Percentiles rank a stretch among this genome's conserved stretches.
Evolutionary conservation across 2,113 vertebrate species (phyloP).

Genomic region (Chaetodon trifascialis): DNA sequence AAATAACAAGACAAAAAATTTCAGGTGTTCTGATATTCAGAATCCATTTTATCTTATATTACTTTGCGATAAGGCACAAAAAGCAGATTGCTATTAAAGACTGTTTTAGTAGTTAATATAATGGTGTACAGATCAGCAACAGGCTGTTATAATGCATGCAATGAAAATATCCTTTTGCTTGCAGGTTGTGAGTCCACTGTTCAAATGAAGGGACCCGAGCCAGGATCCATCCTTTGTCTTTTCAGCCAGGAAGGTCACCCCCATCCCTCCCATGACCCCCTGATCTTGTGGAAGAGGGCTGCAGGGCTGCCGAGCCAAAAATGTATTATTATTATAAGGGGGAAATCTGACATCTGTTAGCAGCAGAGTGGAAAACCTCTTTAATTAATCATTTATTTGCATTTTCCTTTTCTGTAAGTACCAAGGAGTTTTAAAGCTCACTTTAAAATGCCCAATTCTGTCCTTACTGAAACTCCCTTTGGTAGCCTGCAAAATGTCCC

Average conservation of each 20-base stretch:
- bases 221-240: neutral
- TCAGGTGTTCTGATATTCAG: neutral
- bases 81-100: neutral
- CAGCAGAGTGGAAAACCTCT: constrained; percentile 22
- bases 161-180: neutral
- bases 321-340: constrained; percentile 9
- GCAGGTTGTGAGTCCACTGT: constrained; percentile 9
- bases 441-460: constrained; percentile 1
- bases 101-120: neutral
- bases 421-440: constrained; percentile 14
- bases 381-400: neutral
- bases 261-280: neutral
- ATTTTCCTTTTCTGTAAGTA: neutral
- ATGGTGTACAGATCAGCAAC: neutral
- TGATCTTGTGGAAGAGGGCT: neutral
- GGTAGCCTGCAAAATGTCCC: constrained; percentile 18
- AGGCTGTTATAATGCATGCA: constrained; percentile 2
- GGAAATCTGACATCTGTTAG: constrained; percentile 6
- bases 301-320: neutral
- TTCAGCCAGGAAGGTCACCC: neutral
- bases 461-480: constrained; percentile 20
- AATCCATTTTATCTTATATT: neutral
- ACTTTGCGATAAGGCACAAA: neutral
- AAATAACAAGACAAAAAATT: neutral
- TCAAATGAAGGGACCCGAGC: neutral